These are phyloP conservation scores for Didymodactylos carnosus DNA, from an alignment of 2,888 invertebrate species.

Conservation along the genomic window DNA sequence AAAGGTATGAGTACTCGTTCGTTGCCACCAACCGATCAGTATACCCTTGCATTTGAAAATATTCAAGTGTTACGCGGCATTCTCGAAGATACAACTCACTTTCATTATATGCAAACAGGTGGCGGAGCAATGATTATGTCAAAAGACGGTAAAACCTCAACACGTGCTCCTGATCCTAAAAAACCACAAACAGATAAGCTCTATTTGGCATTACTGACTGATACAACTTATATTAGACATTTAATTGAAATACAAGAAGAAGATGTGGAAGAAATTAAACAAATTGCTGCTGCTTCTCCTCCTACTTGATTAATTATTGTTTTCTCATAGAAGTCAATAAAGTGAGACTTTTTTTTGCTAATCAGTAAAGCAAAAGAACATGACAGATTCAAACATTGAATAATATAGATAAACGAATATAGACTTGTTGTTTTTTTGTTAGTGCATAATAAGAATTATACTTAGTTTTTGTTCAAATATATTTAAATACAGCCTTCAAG, in stretches of 20 bases:
- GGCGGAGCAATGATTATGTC: too few relatives aligned
- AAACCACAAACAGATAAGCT: not conserved
- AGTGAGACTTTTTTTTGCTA: too few relatives aligned
- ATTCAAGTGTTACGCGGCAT: not conserved
- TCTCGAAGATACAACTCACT: not conserved
- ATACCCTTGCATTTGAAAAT: not conserved
- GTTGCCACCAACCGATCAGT: not conserved
- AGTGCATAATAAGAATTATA: too few relatives aligned
- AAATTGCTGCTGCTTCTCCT: not conserved
- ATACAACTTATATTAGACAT: not conserved
- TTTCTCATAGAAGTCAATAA: too few relatives aligned
- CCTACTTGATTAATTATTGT: too few relatives aligned
- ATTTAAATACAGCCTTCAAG: too few relatives aligned
- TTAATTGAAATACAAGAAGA: not conserved
- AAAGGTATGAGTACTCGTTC: not conserved
- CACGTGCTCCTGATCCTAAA: not conserved
- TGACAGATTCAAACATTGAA: too few relatives aligned
- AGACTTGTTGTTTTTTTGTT: too few relatives aligned
- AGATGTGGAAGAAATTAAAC: not conserved
- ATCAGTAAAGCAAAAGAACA: too few relatives aligned
- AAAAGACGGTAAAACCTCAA: too few relatives aligned
- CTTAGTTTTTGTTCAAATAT: too few relatives aligned
- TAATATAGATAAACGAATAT: too few relatives aligned
- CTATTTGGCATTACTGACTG: not conserved
- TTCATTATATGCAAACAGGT: slow-evolving; percentile 1